Percentiles rank a stretch among this genome's conserved stretches.
Evolutionary conservation across 2,888 invertebrate genomes (phyloP).

Genomic region (Hecatera dysodea): DNA sequence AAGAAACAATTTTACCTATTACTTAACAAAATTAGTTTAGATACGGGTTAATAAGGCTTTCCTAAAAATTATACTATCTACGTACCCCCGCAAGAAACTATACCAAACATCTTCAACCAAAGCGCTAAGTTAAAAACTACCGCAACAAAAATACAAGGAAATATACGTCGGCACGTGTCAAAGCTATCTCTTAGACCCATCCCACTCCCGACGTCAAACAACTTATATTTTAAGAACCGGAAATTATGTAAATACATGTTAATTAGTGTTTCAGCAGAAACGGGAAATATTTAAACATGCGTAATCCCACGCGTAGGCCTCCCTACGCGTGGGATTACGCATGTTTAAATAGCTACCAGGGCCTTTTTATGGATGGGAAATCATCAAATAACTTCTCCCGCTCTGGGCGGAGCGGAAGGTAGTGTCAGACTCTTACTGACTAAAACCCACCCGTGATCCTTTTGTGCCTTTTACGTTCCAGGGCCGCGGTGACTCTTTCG

Average conservation of each 20-base stretch:
- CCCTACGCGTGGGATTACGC: background rate
- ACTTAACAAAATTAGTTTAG: too few species aligned
- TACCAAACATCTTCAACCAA: background rate
- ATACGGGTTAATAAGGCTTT: too few species aligned
- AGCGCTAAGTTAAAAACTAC: background rate
- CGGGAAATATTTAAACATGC: background rate
- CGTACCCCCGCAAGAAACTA: too few species aligned
- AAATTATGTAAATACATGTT: constrained; percentile 9
- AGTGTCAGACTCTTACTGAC: too few species aligned
- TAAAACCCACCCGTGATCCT: too few species aligned
- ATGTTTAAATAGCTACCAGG: background rate
- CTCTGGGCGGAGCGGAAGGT: too few species aligned
- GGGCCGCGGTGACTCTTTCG: too few species aligned
- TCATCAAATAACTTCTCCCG: too few species aligned
- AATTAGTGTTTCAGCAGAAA: background rate
- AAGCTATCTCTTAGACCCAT: background rate
- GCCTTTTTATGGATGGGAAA: too few species aligned
- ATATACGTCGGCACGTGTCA: background rate
- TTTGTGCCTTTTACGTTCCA: too few species aligned
- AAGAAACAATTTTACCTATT: too few species aligned
- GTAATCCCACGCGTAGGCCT: constrained; percentile 7
- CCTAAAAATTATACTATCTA: too few species aligned
- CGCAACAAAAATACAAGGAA: background rate
- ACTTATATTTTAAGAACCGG: background rate
- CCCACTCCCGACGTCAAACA: constrained; percentile 9